A percentile compares a stretch with the other conserved stretches of the same genome.
Evolutionary conservation across 2,113 vertebrate species (phyloP).

Genomic region (Dascyllus trimaculatus): DNA sequence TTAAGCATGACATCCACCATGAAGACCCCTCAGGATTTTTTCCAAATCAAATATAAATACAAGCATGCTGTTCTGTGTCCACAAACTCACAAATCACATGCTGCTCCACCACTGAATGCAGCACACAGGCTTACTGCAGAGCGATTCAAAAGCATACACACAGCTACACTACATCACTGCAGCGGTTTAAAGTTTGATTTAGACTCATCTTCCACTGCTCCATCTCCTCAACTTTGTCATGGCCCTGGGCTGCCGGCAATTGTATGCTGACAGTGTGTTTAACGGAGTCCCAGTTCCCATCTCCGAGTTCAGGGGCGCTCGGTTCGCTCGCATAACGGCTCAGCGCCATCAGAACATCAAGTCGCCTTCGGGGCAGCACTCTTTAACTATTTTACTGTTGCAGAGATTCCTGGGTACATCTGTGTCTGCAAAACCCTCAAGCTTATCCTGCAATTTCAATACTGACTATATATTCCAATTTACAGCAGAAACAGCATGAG

Average conservation of each 20-base stretch:
- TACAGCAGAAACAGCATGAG: constrained; percentile 30
- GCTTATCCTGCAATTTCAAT: constrained; percentile 52
- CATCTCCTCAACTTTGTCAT: constrained; percentile 72
- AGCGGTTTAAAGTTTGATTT: constrained; percentile 67
- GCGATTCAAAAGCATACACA: constrained; percentile 57
- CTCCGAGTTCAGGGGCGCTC: constrained; percentile 66
- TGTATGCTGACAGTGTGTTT: constrained; percentile 61
- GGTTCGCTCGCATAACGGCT: constrained; percentile 61
- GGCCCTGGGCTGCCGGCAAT: constrained; percentile 70
- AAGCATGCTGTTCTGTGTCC: constrained; percentile 42
- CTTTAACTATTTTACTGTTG: constrained; percentile 70
- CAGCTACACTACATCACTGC: constrained; percentile 33
- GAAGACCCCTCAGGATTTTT: constrained; percentile 49
- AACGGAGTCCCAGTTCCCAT: constrained; percentile 66
- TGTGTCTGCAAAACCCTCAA: constrained; percentile 59
- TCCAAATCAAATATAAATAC: constrained; percentile 60
- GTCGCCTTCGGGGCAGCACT: constrained; percentile 54
- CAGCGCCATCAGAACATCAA: constrained; percentile 53
- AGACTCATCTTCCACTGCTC: constrained; percentile 57
- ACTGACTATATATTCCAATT: constrained; percentile 40
- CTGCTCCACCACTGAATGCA: constrained; percentile 1
- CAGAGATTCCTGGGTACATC: constrained; percentile 66
- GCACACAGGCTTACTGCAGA: constrained; percentile 34
- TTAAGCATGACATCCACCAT: constrained; percentile 47
- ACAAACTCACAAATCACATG: constrained; percentile 23